Conservation (phyloP, 2,113 vertebrate genomes). For the Hemiscyllium ocellatum region DNA sequence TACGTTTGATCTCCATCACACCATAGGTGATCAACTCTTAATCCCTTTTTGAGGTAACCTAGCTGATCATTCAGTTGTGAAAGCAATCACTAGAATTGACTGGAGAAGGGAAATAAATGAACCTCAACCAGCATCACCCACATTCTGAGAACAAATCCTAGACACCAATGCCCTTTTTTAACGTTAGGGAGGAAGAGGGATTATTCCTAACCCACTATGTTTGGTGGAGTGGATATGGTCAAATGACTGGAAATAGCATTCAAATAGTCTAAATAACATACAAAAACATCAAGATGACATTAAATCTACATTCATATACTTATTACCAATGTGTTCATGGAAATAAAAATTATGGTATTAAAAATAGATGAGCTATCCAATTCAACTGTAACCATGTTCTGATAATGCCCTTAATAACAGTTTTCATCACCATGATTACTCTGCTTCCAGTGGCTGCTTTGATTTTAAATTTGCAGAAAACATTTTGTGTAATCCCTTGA, state of each 20-base stretch:
- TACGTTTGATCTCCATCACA: not conserved
- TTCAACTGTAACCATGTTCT: conserved; percentile 31
- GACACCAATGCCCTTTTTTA: not conserved
- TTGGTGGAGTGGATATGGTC: not conserved
- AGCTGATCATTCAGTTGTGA: not conserved
- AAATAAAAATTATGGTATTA: conserved; percentile 14
- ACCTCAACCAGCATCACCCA: not conserved
- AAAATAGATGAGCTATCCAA: conserved; percentile 33
- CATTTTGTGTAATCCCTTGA: conserved; percentile 27
- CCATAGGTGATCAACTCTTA: not conserved
- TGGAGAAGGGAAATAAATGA: not conserved
- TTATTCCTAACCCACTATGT: not conserved
- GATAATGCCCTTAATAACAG: conserved; percentile 29
- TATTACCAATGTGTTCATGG: not conserved
- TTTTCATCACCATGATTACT: conserved; percentile 24
- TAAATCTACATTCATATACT: not conserved
- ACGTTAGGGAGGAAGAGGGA: not conserved
- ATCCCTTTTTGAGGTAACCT: not conserved
- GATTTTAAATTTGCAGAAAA: conserved; percentile 29
- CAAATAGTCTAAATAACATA: not conserved
- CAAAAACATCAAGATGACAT: not conserved
- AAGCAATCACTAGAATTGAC: not conserved
- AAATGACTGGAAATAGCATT: not conserved
- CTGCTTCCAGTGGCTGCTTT: conserved; percentile 27
- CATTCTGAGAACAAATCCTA: not conserved